Conservation (phyloP, 2,888 invertebrate species). For the Argynnis bischoffii region DNA sequence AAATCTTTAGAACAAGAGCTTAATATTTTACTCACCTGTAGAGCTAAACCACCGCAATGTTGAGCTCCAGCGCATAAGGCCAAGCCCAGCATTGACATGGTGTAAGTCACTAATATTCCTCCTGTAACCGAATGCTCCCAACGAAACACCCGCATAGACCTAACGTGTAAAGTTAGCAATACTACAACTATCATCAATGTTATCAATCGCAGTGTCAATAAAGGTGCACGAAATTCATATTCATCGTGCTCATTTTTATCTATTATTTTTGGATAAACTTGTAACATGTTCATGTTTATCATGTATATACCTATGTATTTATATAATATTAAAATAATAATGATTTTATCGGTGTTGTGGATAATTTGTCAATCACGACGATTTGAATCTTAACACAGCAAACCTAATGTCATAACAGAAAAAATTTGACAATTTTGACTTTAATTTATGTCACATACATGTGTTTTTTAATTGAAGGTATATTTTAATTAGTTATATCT, state of each 20-base stretch:
- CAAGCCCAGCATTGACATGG: conserved; percentile 51
- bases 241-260: conserved; percentile 7
- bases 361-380: not conserved
- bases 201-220: conserved; percentile 50
- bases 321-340: not conserved
- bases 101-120: conserved; percentile 61
- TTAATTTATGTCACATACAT: too few relatives aligned
- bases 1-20: too few relatives aligned
- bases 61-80: conserved; percentile 50
- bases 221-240: conserved; percentile 23
- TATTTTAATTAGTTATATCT: too few relatives aligned
- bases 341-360: too few relatives aligned
- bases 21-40: conserved; percentile 51
- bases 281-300: not conserved
- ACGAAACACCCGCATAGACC: conserved; percentile 59
- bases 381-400: too few relatives aligned
- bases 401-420: too few relatives aligned
- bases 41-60: conserved; percentile 41
- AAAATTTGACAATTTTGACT: too few relatives aligned
- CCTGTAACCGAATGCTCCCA: conserved; percentile 67
- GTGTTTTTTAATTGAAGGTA: too few relatives aligned
- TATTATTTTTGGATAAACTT: conserved; percentile 1
- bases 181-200: conserved; percentile 49
- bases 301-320: not conserved
- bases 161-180: conserved; percentile 54